A percentile compares a stretch with the other conserved stretches of the same genome.
Evolutionary conservation across 1,140 invertebrate genomes (phyloP).

Genomic region (Drosophila pseudoananassae): DNA sequence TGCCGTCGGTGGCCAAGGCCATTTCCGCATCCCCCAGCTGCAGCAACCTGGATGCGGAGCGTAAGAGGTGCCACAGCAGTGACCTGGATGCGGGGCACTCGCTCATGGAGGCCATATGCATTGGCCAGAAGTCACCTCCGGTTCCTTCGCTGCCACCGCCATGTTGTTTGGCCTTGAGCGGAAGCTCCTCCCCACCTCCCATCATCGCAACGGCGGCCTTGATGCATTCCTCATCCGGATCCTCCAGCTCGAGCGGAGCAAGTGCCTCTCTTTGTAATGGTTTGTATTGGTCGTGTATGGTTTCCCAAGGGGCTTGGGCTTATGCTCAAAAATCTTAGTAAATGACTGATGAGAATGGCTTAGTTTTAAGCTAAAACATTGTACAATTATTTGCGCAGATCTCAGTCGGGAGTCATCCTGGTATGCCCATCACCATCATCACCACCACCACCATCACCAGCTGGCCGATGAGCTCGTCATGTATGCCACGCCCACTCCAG

Average conservation of each 20-base stretch:
- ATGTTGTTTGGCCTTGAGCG: constrained; percentile 55
- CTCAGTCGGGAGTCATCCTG: constrained; percentile 76
- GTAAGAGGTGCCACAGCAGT: constrained; percentile 62
- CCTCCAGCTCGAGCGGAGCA: constrained; percentile 31
- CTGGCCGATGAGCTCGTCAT: constrained; percentile 75
- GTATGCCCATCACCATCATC: constrained; percentile 77
- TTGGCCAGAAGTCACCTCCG: constrained; percentile 37
- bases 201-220: constrained; percentile 49
- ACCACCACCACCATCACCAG: constrained; percentile 73
- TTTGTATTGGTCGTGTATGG: constrained; percentile 18
- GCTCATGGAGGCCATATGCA: constrained; percentile 71
- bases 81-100: constrained; percentile 64
- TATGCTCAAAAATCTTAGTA: too few species aligned
- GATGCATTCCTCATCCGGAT: constrained; percentile 55
- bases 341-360: neutral
- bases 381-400: constrained; percentile 37
- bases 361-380: neutral
- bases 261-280: constrained; percentile 63
- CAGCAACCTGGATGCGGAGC: constrained; percentile 52
- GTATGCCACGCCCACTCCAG: constrained; percentile 71
- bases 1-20: constrained; percentile 66
- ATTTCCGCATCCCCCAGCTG: constrained; percentile 60
- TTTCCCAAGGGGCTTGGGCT: neutral
- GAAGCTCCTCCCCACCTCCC: constrained; percentile 49
- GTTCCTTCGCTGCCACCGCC: constrained; percentile 45